Evolutionary conservation across 2,888 invertebrate genomes (phyloP), one percentile per base, ranked within the genome.

Genomic region (Drosophila incognita): DNA sequence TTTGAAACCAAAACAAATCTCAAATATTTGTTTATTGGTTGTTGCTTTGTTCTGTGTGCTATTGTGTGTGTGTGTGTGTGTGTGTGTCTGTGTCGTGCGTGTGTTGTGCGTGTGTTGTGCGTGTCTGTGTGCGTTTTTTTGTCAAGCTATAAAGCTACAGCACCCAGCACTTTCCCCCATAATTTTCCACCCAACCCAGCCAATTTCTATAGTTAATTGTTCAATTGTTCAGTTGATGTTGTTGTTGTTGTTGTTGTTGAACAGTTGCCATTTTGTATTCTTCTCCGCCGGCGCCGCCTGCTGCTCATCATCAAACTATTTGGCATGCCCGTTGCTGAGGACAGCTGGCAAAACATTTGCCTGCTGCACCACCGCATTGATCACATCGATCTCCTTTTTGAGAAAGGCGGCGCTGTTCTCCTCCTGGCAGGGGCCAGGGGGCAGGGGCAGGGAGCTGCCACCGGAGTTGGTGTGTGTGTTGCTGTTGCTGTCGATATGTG

Each of bases 301-400:
- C 46, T 21, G 24, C 2, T 8, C 27, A 24, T 15, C 24, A 24
- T 46, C 46, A 24, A 46, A 82, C 87, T 92, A 93, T 90, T 93
- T 93, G 81, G 93, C 93, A 89, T 93, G 93, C 35, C 93, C 93
- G 83, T 93, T 93, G 78, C 93, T 93, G 31, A 93, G 81, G 67
- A 93, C 93, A 61, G 92, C 93, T 38, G 93, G 93, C 80, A 93
- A 87, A 40, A 93, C 93, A 76, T 93, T 93, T 40, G 92, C 91
- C 81, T 93, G 93, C 67, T 93, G 93, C 31, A 93, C 93, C 51
- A 92, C 93, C 57, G 93, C 93, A 83, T 93, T 93, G 21, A 93
- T 91, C 18, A 92, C 93, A 67, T 92, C 92, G 56, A 93, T 93
- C 85, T 93, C 93, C 83, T 93, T 93, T 58, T 93, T 93, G 18